Evolutionary conservation across 2,888 invertebrate genomes (phyloP).

Genomic region (Parapristionchus giblindavisi): DNA sequence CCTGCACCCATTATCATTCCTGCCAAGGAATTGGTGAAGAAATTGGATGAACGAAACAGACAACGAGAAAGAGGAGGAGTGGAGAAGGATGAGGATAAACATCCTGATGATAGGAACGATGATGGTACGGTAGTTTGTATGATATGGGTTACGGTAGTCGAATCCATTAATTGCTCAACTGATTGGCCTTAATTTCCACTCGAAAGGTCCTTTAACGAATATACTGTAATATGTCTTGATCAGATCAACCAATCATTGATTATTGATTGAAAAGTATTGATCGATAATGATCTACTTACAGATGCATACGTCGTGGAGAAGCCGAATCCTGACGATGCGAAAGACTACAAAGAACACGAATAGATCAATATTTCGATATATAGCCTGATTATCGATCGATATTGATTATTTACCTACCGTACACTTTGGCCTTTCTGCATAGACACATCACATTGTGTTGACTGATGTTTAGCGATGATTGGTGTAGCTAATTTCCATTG

Average conservation of each 20-base stretch:
- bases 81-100: constrained; percentile 39
- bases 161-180: background rate
- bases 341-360: constrained; percentile 61
- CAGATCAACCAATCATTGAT: too few species aligned
- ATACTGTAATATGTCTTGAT: background rate
- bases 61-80: constrained; percentile 13
- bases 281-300: too few species aligned
- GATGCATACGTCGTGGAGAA: constrained; percentile 54
- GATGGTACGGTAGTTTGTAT: constrained; percentile 2
- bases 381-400: too few species aligned
- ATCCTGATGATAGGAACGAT: constrained; percentile 36
- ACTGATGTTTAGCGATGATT: too few species aligned
- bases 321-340: constrained; percentile 53
- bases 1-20: constrained; percentile 23
- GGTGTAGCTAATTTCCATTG: too few species aligned
- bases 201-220: background rate
- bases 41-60: constrained; percentile 26
- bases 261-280: too few species aligned
- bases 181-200: background rate
- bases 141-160: background rate
- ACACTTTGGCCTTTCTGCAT: too few species aligned
- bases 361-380: too few species aligned
- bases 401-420: too few species aligned
- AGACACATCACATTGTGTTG: too few species aligned
- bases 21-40: constrained; percentile 32